Base-by-base conservation (phyloP, 2,797 vertebrate species). In the Paramormyrops hopkinsi region DNA sequence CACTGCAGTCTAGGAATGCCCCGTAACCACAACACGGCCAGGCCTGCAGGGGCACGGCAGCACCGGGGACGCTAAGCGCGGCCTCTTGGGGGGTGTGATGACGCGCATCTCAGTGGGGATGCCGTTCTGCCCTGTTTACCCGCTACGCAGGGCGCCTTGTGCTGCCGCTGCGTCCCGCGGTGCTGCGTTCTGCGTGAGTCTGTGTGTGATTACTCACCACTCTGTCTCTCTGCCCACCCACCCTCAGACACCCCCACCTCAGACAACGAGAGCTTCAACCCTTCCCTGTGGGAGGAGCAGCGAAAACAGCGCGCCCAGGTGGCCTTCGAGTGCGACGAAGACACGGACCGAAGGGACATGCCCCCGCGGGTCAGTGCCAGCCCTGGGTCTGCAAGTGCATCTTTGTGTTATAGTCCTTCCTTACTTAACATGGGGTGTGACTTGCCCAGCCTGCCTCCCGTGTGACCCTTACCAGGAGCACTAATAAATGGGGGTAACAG, bases 181-280 rank as follows among this genome's bases (percentile, higher is more conserved):
- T 79, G 29, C 37, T 2, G 2, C 2, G 2, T 19, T 19, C 4
- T 76, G 69, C 14, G 12, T 7, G 8, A 48, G 17, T 83, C 29
- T 84, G n/a, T 50, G 46, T 1, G 46, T 51, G 44, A 11, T 84
- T 51, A n/a, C 82, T 84, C n/a, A 84, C 50, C 33, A 5, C 25
- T 17, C 25, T 54, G 11, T 53, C 25, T 56, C 29, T 19, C 29
- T 56, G 3, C 14, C 85, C 50, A 3, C 51, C 50, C 73, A 5
- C 89, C 62, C 89, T 37, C 92, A 97, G 96, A 96, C 90, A 92
- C 95, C 86, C 95, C 97, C 91, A 97, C 97, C 94, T 99, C 98
- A 2, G 98, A 99, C 95, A 98, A 97, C 54, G 98, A 99, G 95
- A 99, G 97, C 95, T 99, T 99, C 93, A 99, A 99, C 92, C 98